Percentiles rank a stretch among this genome's conserved stretches.
Evolutionary conservation across 2,113 vertebrate genomes (phyloP).

Genomic region (Leuciscus idus): DNA sequence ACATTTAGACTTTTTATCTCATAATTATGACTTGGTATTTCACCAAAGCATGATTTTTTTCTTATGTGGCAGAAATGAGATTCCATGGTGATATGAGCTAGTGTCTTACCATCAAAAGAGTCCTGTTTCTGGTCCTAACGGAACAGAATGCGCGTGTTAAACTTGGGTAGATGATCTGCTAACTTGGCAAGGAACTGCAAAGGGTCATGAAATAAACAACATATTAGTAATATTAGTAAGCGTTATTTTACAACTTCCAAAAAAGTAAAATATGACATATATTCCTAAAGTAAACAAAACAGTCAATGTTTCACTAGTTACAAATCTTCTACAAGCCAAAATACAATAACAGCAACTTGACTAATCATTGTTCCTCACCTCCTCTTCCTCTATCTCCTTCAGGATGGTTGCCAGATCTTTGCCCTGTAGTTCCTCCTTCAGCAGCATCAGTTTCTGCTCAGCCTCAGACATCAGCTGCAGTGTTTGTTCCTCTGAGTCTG

Average conservation of each 20-base stretch:
- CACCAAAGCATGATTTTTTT: no score
- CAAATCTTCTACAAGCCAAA: not conserved
- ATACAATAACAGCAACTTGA: not conserved
- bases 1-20: no score
- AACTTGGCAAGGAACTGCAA: constrained; percentile 70
- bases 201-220: not conserved
- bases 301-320: not conserved
- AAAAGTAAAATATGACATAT: not conserved
- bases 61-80: no score
- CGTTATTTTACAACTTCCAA: not conserved
- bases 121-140: no score
- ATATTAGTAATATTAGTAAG: constrained; percentile 51
- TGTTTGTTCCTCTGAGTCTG: constrained; percentile 12
- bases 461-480: constrained; percentile 71
- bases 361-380: constrained; percentile 70
- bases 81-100: no score
- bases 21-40: no score
- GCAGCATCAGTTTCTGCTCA: constrained; percentile 74
- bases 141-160: no score
- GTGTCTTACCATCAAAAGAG: no score
- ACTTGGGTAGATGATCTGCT: no score
- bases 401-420: constrained; percentile 69
- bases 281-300: not conserved
- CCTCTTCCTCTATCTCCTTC: constrained; percentile 79
- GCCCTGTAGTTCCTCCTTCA: constrained; percentile 71